Conservation (phyloP, 2,888 invertebrate genomes). For the Plutella xylostella region DNA sequence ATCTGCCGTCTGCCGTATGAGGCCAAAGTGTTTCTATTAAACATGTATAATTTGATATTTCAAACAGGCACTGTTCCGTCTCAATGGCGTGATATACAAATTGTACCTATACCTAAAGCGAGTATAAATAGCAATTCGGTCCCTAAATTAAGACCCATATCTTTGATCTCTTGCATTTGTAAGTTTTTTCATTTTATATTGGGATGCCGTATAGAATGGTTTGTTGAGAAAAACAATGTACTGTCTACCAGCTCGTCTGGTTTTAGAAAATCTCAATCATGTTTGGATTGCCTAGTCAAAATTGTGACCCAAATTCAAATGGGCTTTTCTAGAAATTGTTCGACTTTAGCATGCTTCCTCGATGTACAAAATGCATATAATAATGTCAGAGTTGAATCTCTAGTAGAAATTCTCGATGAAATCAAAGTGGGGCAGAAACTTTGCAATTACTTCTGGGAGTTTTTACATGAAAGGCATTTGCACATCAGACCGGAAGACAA, state of each 20-base stretch:
- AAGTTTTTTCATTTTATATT: slow-evolving; percentile 3
- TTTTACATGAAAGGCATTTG: too few relatives aligned
- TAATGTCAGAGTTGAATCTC: slow-evolving; percentile 16
- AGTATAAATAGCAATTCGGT: too few relatives aligned
- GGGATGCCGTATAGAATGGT: too few relatives aligned
- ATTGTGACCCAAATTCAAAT: slow-evolving; percentile 12
- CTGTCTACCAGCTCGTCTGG: too few relatives aligned
- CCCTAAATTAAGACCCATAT: too few relatives aligned
- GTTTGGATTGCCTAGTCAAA: slow-evolving; percentile 12
- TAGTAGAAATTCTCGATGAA: slow-evolving; percentile 17
- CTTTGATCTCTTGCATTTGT: slow-evolving; percentile 1
- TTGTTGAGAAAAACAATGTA: too few relatives aligned
- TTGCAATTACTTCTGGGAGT: too few relatives aligned
- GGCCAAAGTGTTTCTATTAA: neutral
- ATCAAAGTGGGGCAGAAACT: too few relatives aligned
- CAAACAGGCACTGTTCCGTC: neutral
- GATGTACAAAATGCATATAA: slow-evolving; percentile 25
- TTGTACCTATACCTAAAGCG: slow-evolving; percentile 1
- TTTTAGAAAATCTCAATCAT: slow-evolving; percentile 15
- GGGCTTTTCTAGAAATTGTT: slow-evolving; percentile 15
- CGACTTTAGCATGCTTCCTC: slow-evolving; percentile 20
- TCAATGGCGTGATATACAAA: neutral
- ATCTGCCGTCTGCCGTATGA: neutral
- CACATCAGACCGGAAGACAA: slow-evolving; percentile 17
- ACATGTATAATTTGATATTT: neutral